Evolutionary conservation across 2,113 vertebrate species (phyloP).

Genomic region (Paratilapia polleni): DNA sequence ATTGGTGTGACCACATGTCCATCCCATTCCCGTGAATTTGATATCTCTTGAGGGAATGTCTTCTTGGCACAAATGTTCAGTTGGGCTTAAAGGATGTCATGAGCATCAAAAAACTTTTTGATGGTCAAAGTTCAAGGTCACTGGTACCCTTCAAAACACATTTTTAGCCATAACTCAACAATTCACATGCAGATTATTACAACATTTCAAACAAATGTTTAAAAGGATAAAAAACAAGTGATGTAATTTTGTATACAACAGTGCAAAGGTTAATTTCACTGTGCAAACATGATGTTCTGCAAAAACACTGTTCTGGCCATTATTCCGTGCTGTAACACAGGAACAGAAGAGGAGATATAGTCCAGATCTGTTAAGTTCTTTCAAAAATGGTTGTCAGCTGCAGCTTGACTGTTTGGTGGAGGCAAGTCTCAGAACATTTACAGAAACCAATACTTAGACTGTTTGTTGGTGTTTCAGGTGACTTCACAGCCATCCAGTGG

Average conservation of each 20-base stretch:
- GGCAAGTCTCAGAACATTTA: too few species aligned
- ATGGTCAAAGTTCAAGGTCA: too few species aligned
- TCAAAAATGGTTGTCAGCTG: background rate
- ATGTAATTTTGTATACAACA: background rate
- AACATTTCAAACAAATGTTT: background rate
- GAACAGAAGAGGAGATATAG: fast-evolving
- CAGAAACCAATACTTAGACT: background rate
- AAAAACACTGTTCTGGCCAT: background rate
- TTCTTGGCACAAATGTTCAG: too few species aligned
- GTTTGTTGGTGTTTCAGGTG: constrained; percentile 17
- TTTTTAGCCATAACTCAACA: background rate
- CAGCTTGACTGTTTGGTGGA: too few species aligned
- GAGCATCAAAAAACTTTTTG: too few species aligned
- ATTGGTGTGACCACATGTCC: too few species aligned
- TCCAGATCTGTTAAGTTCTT: background rate
- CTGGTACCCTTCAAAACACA: background rate
- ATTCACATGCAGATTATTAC: background rate
- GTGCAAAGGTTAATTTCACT: background rate
- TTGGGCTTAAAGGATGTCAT: too few species aligned
- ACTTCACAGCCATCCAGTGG: constrained; percentile 62
- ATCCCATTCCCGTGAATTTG: too few species aligned
- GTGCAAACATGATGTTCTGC: background rate
- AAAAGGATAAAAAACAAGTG: background rate
- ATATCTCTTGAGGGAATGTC: too few species aligned
- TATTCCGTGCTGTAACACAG: background rate